Base-by-base conservation (phyloP, 1,140 invertebrate species). In the Trichonephila clavata region DNA sequence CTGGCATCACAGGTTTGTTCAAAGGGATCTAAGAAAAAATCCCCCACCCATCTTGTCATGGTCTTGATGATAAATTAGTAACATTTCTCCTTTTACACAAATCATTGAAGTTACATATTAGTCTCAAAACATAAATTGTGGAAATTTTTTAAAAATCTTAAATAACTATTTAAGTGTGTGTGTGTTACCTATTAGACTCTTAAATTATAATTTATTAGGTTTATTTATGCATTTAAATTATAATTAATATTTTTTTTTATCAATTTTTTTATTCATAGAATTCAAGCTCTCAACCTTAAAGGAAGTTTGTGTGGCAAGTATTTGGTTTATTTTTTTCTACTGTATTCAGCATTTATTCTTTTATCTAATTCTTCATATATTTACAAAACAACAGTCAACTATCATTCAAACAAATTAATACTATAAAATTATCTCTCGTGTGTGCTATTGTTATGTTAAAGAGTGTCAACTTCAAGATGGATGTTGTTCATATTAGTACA, bases 1-100 rank as follows among this genome's bases (percentile, higher is more conserved):
- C 96, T 99, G 95, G 98, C 98, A 93, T 98, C 98, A 77, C 98
- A 98, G 97, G 98, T 98, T 96, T 95, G 92, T 92, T n/a, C 24
- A 61, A 59, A 80, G 24, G 24, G 65, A n/a, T 27, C 27, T 68
- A 13, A 27, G 2, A 50, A 50, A 10, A 7, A 13, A 50, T 50
- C 10, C 7, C 1, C 10, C 10, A 0, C 10, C 16, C 6, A 2
- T 63, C 16, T 13, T 63, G 16, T 63, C 18, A 20, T 20, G 61
- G 32, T 63, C 5, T 63, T 20, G 16, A 63, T 18, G 4, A 20
- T 63, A 21, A 21, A 63, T 63, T 21, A 20, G 4, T 63, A 18
- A 16, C 16, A 6, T 63, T 63, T 20, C 16, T 21, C 60, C 60
- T 20, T 20, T 63, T 21, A 20, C 21, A 20, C 2, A 6, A 63